Percentiles rank a stretch among this genome's conserved stretches.
Evolutionary conservation across 2,797 vertebrate genomes (phyloP).

Genomic region (Thamnophis elegans): DNA sequence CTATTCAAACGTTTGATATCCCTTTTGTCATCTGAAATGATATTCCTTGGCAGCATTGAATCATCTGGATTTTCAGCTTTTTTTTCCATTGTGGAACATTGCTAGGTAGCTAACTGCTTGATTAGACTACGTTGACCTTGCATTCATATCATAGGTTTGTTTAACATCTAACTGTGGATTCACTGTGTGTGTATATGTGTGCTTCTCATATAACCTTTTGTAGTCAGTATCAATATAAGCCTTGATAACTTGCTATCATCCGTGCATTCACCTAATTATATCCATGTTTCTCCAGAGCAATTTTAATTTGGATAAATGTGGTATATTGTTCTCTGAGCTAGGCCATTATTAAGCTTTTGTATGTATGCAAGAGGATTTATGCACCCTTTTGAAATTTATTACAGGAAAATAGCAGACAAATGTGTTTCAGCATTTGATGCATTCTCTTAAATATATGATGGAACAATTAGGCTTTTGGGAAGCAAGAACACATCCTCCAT

Average conservation of each 20-base stretch:
- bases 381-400: neutral
- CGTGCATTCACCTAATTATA: neutral
- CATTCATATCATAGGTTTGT: neutral
- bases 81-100: neutral
- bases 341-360: neutral
- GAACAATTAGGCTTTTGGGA: neutral
- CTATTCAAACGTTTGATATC: neutral
- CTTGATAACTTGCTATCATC: neutral
- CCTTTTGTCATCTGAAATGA: neutral
- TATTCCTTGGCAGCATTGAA: neutral
- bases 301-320: neutral
- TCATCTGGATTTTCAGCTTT: neutral
- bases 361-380: neutral
- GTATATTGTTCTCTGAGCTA: neutral
- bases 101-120: conserved; percentile 38
- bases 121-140: conserved; percentile 29
- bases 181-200: neutral
- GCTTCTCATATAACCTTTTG: neutral
- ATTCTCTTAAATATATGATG: neutral
- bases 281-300: neutral
- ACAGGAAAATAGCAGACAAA: neutral
- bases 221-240: neutral
- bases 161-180: neutral
- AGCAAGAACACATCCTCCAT: neutral
- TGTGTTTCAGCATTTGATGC: neutral